Percentiles rank a stretch among this genome's conserved stretches.
Evolutionary conservation across 2,888 invertebrate genomes (phyloP).

Genomic region (Gastracanthus pulcherrimus): DNA sequence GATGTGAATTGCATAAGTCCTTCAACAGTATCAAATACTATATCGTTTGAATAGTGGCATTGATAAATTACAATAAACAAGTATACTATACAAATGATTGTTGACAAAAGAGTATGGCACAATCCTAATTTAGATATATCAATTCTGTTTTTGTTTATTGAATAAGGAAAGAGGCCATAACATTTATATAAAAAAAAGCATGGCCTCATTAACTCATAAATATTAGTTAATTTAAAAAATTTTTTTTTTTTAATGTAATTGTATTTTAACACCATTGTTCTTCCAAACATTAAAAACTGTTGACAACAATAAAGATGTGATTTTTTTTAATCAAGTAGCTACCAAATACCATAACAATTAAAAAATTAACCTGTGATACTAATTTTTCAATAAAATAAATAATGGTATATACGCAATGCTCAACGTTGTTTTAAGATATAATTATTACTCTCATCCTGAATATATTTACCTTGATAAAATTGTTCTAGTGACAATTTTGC

Average conservation of each 20-base stretch:
- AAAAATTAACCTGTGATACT: too few species aligned
- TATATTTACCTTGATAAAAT: too few species aligned
- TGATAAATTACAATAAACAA: conserved; percentile 56
- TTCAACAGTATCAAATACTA: conserved; percentile 61
- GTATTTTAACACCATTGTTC: not conserved
- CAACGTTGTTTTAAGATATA: too few species aligned
- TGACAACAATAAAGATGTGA: too few species aligned
- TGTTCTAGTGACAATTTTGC: too few species aligned
- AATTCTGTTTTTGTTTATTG: conserved; percentile 57
- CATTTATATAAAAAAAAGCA: conserved; percentile 62
- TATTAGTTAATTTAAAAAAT: conserved; percentile 2
- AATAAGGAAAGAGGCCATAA: conserved; percentile 65
- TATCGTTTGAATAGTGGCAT: conserved; percentile 45
- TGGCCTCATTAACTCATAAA: conserved; percentile 59
- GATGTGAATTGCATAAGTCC: conserved; percentile 64
- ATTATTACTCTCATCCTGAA: too few species aligned
- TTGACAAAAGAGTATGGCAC: conserved; percentile 60
- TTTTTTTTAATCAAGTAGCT: too few species aligned
- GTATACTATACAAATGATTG: conserved; percentile 10
- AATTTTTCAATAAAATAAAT: too few species aligned
- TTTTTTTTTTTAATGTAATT: too few species aligned
- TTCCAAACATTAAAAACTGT: too few species aligned
- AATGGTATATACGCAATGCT: too few species aligned
- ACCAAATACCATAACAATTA: too few species aligned
- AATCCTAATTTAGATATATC: conserved; percentile 59